phyloP scores from a whole-genome alignment of 1,140 invertebrate species.

The Aphidius gifuensis region DNA sequence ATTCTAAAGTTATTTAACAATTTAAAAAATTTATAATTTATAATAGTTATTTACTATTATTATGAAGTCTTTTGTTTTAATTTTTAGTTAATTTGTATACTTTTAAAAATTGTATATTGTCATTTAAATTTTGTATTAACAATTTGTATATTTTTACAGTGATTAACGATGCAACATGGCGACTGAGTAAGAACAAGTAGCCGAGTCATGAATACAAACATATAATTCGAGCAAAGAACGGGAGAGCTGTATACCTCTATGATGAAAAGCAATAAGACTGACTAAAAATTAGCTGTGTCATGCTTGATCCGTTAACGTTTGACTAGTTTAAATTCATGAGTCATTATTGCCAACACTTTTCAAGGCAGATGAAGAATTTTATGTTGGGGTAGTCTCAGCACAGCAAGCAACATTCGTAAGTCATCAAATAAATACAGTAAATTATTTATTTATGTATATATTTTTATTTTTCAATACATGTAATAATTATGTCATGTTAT shows the following conservation, averaged over 20 bases:
- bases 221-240: conserved; percentile 36
- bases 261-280: conserved; percentile 42
- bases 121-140: no score
- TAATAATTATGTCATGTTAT: no score
- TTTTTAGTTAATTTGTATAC: no score
- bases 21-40: no score
- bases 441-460: no score
- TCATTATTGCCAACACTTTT: conserved; percentile 40
- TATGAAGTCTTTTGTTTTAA: no score
- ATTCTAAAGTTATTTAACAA: no score
- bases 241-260: conserved; percentile 48
- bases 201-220: conserved; percentile 36
- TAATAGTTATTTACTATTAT: no score
- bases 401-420: not conserved
- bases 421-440: no score
- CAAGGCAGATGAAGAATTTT: conserved; percentile 49
- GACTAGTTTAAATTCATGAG: conserved; percentile 31
- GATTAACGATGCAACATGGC: conserved; percentile 26
- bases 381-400: conserved; percentile 40
- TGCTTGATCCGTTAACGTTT: conserved; percentile 50
- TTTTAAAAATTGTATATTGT: no score
- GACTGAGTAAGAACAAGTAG: conserved; percentile 47
- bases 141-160: conserved; percentile 6
- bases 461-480: no score
- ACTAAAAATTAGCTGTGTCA: conserved; percentile 52